Evolutionary conservation across 1,140 invertebrate genomes (phyloP), one percentile per base, ranked within the genome.

Genomic region (Rhyzopertha dominica): DNA sequence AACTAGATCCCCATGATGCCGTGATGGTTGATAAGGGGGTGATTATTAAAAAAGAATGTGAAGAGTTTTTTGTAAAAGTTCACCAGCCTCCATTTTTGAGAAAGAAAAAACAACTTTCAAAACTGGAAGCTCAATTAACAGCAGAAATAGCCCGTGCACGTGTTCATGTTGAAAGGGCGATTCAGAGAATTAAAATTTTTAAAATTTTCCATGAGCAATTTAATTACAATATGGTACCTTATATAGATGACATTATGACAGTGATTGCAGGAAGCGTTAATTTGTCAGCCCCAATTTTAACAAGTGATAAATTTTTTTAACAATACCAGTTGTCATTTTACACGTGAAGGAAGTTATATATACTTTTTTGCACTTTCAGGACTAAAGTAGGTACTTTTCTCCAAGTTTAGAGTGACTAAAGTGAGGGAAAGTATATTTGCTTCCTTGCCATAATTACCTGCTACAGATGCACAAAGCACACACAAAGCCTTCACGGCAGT

Each of bases 1-100:
- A 42, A 25, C 16, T 41, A 19, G 45, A 47, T 10, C 5, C 17
- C 3, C 4, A 19, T 20, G 45, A 47, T 34, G 37, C 20, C 2
- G 10, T 47, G 1, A 24, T 47, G 20, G 45, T 42, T 8, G 38
- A 47, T 18, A 47, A 47, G 14, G 38, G 38, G 2, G 12, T 47
- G 2, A 2, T 24, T 12, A 40, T 47, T 8, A 19, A 40, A 31
- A 22, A 39, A 23, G 37, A 45, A 29, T 37, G 32, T 38, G 34
- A 45, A 45, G 34, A 38, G 19, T 16, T 13, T 17, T 19, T 24
- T 18, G 5, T 38, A 7, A 45, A 18, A 37, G 26, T 45, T 2
- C 5, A 28, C 16, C 1, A 16, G 12, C 43, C 43, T n/a, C 43
- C 43, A 29, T 38, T 45, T 38, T 26, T 37, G 5, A 26, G 35